phyloP scores from a whole-genome alignment of 35 echinoderm and acorn worm genomes.

The Strongylocentrotus purpuratus region DNA sequence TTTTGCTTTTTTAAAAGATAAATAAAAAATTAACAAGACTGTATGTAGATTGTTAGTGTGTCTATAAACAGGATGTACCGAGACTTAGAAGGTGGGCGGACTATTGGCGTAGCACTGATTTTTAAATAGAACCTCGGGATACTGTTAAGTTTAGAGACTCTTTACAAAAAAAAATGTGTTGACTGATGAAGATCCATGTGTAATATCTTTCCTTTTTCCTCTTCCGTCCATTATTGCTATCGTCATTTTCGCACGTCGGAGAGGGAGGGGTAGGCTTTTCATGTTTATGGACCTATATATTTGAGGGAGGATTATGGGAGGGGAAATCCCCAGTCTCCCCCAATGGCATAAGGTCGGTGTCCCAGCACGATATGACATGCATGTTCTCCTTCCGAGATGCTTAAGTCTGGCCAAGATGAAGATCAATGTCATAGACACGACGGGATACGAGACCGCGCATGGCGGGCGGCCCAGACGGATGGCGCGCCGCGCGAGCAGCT shows the following conservation, averaged over 20 bases:
- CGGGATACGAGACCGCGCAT: slow-evolving; percentile 7
- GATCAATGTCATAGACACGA: slow-evolving; percentile 32
- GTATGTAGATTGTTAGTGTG: too few relatives aligned
- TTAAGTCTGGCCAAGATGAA: background rate
- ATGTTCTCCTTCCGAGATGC: background rate
- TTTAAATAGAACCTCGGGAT: too few relatives aligned
- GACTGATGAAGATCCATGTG: background rate
- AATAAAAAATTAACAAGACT: too few relatives aligned
- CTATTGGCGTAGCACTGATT: too few relatives aligned
- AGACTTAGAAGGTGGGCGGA: too few relatives aligned
- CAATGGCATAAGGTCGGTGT: background rate
- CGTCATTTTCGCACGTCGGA: background rate
- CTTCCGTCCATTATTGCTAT: too few relatives aligned
- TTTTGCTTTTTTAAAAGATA: too few relatives aligned
- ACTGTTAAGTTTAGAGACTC: too few relatives aligned
- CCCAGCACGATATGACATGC: background rate
- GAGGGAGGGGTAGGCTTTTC: background rate
- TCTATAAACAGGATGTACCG: too few relatives aligned
- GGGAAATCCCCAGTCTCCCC: background rate
- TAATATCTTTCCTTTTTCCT: background rate
- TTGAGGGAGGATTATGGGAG: background rate
- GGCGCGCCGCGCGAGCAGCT: slow-evolving; percentile 13
- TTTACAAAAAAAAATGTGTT: background rate
- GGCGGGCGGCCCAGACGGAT: slow-evolving; percentile 27
- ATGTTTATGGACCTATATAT: background rate